These are phyloP conservation scores for Pelodytes ibericus DNA, from an alignment of 2,797 vertebrate species.

Conservation along the genomic window DNA sequence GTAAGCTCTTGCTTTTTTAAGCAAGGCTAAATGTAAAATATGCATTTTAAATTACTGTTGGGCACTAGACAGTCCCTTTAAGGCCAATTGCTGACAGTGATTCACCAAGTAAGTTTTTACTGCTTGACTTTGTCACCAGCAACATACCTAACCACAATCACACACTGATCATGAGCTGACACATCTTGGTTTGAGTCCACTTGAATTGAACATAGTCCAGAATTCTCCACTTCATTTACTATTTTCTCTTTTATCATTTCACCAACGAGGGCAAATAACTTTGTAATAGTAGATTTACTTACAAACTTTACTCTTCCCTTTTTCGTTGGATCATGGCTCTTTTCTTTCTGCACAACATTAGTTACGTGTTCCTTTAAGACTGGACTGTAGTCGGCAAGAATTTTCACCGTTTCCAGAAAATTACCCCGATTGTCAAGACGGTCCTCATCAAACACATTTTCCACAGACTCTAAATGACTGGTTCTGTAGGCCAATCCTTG, in stretches of 20 bases:
- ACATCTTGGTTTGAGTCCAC: constrained; percentile 19
- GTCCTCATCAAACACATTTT: background rate
- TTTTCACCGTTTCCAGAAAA: constrained; percentile 1
- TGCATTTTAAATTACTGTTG: no score
- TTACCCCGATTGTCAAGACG: background rate
- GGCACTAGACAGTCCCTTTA: no score
- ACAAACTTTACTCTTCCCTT: background rate
- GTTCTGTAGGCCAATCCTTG: no score
- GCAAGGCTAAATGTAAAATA: no score
- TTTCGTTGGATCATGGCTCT: background rate
- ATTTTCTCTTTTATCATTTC: constrained; percentile 4
- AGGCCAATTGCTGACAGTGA: no score
- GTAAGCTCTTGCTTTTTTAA: no score
- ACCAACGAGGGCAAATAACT: no score
- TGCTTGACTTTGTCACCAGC: background rate
- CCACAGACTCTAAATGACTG: constrained; percentile 7
- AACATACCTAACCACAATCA: constrained; percentile 7
- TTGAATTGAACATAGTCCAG: background rate
- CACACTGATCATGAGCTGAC: constrained; percentile 15
- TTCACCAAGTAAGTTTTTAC: no score
- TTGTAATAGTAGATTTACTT: no score
- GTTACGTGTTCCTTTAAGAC: constrained; percentile 4
- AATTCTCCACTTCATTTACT: constrained; percentile 1
- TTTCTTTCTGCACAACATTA: constrained; percentile 2
- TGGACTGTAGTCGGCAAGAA: constrained; percentile 7